Base-by-base conservation (phyloP, 2,113 vertebrate species). In the Neofelis nebulosa region DNA sequence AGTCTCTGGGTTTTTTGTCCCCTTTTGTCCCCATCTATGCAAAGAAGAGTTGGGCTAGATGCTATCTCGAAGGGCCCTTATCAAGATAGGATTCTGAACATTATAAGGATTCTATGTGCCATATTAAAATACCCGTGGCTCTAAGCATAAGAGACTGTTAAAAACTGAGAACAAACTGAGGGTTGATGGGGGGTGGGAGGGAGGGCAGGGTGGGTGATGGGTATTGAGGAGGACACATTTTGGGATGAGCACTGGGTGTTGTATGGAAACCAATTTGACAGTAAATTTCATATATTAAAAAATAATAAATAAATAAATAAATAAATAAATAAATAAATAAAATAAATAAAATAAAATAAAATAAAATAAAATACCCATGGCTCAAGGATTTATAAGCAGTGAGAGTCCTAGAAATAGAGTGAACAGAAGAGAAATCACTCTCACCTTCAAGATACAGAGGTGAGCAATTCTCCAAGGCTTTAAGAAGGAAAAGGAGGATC, bases 391-490 rank as follows among this genome's bases (percentile, higher is more conserved):
- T 71, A 41, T 36, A 91, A 94, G 36, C 5, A 1, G 52, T 50
- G 52, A 97, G 81, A 84, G 82, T 95, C 18, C 80, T 80, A 19
- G 65, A 89, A 92, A 82, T 87, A 7, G 41, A 95, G 38, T 45
- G 85, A 81, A 18, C 21, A 94, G 80, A 78, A 81, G 63, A 96
- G 48, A 45, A 33, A 29, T 83, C 65, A 78, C 87, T 96, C 45
- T 97, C 16, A 78, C 73, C 66, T 48, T 89, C 33, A 25, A 88
- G 45, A 65, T 27, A 79, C 45, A 91, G 81, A 85, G 63, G 55
- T 82, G 71, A 98, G 33, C 91, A 80, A n/a, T 52, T 57, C 36
- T 33, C 83, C 9, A 45, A 55, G 89, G 65, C 76, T 97, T 97
- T 57, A 78, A 29, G 29, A 92, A 55, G 79, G 69, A 93, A 89